Percentiles rank a stretch among this genome's conserved stretches.
These are phyloP conservation scores for Drosophila birchii DNA, from an alignment of 2,888 invertebrate species.

Conservation along the genomic window DNA sequence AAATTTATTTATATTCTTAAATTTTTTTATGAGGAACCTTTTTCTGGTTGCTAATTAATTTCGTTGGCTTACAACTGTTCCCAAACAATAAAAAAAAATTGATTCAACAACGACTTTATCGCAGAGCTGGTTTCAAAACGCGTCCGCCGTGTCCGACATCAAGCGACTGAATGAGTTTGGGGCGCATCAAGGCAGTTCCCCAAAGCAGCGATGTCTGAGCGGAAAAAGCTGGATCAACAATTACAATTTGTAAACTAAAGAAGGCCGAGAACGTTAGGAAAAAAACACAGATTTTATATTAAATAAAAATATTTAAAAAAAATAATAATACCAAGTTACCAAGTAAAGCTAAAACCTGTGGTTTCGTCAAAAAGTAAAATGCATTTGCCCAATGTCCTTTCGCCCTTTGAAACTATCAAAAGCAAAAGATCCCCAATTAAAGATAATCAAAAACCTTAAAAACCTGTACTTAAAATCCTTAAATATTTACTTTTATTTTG, in stretches of 20 bases:
- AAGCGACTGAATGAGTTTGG: slow-evolving; percentile 12
- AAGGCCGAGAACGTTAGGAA: accelerated
- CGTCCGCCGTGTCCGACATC: slow-evolving; percentile 55
- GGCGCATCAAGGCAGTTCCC: slow-evolving; percentile 3
- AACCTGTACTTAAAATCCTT: no score
- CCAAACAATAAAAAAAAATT: background rate
- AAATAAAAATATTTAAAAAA: no score
- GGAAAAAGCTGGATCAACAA: background rate
- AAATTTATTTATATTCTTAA: background rate
- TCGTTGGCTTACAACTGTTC: slow-evolving; percentile 4
- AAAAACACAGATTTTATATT: background rate
- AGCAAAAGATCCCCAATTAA: no score
- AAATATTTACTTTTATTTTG: no score
- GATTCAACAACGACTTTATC: background rate
- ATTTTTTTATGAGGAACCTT: background rate
- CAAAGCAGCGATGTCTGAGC: slow-evolving; percentile 5
- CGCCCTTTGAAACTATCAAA: no score
- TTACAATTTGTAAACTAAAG: background rate
- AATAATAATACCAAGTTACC: no score
- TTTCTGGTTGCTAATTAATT: background rate
- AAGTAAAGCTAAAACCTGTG: no score
- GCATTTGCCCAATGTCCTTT: no score
- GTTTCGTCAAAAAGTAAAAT: background rate
- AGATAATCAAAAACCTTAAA: no score
- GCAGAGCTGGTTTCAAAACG: slow-evolving; percentile 49